phyloP scores from a whole-genome alignment of 2,797 vertebrate genomes.

The Momotus momota region DNA sequence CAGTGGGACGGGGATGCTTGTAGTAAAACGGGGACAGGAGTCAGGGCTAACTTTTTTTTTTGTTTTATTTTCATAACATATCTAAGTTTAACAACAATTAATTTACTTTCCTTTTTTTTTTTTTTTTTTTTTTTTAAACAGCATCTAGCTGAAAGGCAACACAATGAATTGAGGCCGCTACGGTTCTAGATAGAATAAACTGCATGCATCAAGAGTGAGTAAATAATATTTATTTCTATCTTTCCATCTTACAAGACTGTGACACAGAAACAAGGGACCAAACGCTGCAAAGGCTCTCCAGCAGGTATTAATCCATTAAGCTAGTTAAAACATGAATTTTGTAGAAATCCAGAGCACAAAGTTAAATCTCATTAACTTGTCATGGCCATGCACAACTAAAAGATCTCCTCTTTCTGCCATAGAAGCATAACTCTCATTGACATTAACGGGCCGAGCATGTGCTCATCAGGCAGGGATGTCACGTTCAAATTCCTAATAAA shows the following conservation, averaged over 20 bases:
- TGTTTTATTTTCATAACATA: background rate
- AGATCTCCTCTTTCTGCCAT: background rate
- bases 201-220: background rate
- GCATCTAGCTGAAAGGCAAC: background rate
- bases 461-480: background rate
- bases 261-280: background rate
- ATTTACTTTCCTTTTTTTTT: background rate
- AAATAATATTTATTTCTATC: slow-evolving; percentile 16
- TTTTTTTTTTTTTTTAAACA: background rate
- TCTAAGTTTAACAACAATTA: background rate
- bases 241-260: background rate
- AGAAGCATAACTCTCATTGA: background rate
- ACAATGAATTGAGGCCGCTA: background rate
- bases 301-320: slow-evolving; percentile 5
- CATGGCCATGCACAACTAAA: background rate
- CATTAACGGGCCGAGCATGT: background rate
- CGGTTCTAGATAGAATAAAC: background rate
- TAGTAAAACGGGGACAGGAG: background rate
- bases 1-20: accelerated
- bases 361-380: background rate
- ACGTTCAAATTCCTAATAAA: background rate
- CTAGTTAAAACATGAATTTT: background rate
- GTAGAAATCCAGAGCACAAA: background rate
- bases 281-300: background rate
- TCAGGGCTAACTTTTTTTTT: background rate